Base-by-base conservation (phyloP, 2,797 vertebrate genomes). In the Setipinna tenuifilis region DNA sequence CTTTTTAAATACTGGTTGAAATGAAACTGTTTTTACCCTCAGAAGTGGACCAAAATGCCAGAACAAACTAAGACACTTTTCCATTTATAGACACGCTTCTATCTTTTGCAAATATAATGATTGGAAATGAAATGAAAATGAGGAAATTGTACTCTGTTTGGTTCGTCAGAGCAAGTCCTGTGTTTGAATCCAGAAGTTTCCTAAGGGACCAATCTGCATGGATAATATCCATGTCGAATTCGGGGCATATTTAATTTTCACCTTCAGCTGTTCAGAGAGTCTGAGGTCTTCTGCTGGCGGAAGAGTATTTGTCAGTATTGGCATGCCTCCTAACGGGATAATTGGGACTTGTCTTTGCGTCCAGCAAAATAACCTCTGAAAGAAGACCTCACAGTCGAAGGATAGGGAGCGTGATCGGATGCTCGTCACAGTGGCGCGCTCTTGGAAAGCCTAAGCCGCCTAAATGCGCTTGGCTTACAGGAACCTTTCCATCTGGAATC, bases 381-480 rank as follows among this genome's bases (percentile, higher is more conserved):
- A 9, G 6, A 6, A 5, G 31, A 35, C 35, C 71, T 9, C 19
- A 21, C 71, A 78, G 14, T 78, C 31, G 7, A 78, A 16, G 31
- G n/a, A n/a, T n/a, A n/a, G n/a, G 16, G 35, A 78, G 57, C 58
- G 23, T 61, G 35, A 17, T 83, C 57, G 35, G 57, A 44, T n/a
- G 59, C 35, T 35, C 31, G 17, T 78, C 71, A 78, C 35, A 41
- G 71, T 44, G 35, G 71, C 19, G 31, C 41, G 21, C 35, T 78
- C 17, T 78, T 78, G 71, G 71, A 44, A 35, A 44, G 71, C 41
- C 25, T 75, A 35, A 75, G 68, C 31, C 16, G 16, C 31, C 28
- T 75, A 75, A 75, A 75, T 35, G 68, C 28, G 17, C 28, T 78
- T 78, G 71, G 71, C 71, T 21, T 78, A 9, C 35, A 78, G 35